Evolutionary conservation across 2,113 vertebrate species (phyloP), one percentile per base, ranked within the genome.

Genomic region (Sander vitreus): DNA sequence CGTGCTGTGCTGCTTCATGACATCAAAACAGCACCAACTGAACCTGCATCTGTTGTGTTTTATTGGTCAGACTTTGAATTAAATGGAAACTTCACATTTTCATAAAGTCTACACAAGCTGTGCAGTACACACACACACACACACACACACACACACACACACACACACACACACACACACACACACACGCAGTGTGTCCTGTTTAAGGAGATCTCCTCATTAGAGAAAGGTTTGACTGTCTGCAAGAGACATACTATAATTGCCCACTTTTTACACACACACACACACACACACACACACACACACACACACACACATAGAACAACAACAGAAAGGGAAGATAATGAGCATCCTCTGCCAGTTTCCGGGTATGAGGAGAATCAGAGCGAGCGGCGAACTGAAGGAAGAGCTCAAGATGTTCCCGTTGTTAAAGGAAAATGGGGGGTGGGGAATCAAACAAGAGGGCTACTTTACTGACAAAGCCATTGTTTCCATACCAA

Each of bases 301-400:
- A 39, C 39, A 39, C 39, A 39, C 39, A 39, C 39, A 10, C 39
- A 50, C 57, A 57, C 75, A 50, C 67, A 51, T 65, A 25, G 79
- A 85, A 75, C 72, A 54, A 88, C 84, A 91, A 84, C 57, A 70
- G 73, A 79, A 68, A 82, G 48, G 55, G 30, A 67, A 76, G 84
- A 92, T 92, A 93, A 93, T 88, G 88, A 92, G 89, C 82, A 36
- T 74, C 78, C 77, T 78, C 86, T 81, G 79, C 90, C 88, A 74
- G 78, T 68, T 87, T 80, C 82, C n/a, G 60, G 75, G 53, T 74
- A 59, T 18, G 23, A 72, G 65, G 63, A 81, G 77, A 91, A 84
- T 77, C 81, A 82, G 90, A 86, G 81, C 21, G 75, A 77, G 86
- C 11, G 25, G 75, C 36, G 14, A 51, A 81, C 36, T 72, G 84